Conservation (phyloP, 2,888 invertebrate genomes). For the Apamea monoglypha region DNA sequence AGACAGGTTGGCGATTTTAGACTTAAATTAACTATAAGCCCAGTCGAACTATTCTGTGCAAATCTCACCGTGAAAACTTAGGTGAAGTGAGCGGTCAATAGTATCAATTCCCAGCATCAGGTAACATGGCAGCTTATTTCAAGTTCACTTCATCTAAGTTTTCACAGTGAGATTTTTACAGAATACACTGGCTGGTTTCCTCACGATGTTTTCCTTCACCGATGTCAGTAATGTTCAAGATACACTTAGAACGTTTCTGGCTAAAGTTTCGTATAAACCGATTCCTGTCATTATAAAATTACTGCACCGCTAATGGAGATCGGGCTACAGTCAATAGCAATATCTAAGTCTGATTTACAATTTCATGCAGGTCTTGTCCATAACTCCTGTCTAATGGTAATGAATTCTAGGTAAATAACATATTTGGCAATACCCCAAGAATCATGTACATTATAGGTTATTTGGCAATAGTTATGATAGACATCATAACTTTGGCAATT, state of each 20-base stretch:
- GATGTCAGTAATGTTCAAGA: not conserved
- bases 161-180: too few species aligned
- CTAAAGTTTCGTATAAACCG: too few species aligned
- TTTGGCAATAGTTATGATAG: constrained; percentile 8
- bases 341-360: not conserved
- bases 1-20: too few species aligned
- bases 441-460: not conserved
- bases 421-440: not conserved
- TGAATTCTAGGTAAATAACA: not conserved
- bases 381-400: not conserved
- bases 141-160: too few species aligned
- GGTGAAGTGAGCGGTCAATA: too few species aligned
- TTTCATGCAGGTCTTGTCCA: not conserved
- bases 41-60: too few species aligned
- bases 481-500: constrained; percentile 6
- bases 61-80: too few species aligned
- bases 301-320: too few species aligned
- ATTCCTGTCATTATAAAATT: not conserved
- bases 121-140: too few species aligned
- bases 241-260: not conserved
- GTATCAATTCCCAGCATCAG: too few species aligned
- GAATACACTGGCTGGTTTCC: too few species aligned
- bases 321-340: not conserved
- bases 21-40: not conserved
- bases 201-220: too few species aligned